These are phyloP conservation scores for Melanostoma mellinum DNA, from an alignment of 2,888 invertebrate genomes.

Conservation along the genomic window DNA sequence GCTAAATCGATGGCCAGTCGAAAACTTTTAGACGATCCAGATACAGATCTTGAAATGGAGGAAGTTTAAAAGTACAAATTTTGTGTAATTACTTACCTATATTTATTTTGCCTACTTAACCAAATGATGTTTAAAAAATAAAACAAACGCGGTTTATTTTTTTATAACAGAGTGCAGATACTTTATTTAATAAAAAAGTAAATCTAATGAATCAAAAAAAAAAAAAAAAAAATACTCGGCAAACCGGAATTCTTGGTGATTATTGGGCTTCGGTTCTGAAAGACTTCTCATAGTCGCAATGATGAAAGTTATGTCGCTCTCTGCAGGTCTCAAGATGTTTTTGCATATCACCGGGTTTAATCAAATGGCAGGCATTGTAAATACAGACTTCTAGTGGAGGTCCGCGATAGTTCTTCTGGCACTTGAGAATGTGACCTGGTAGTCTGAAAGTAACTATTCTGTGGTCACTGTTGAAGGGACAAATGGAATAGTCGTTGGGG, in stretches of 20 bases:
- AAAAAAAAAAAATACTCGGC: too few species aligned
- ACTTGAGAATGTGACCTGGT: constrained; percentile 77
- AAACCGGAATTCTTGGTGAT: neutral
- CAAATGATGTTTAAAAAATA: constrained; percentile 42
- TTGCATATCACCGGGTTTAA: constrained; percentile 75
- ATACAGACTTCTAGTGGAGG: constrained; percentile 78
- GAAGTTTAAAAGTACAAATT: constrained; percentile 75
- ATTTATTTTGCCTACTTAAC: constrained; percentile 49
- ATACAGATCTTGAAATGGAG: constrained; percentile 79
- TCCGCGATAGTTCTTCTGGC: constrained; percentile 75
- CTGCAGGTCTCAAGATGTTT: constrained; percentile 76
- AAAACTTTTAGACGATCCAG: constrained; percentile 76
- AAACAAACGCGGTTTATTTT: constrained; percentile 24
- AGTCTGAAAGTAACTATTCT: constrained; percentile 75
- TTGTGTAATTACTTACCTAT: constrained; percentile 3
- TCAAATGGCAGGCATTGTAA: constrained; percentile 80
- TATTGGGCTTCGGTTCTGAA: constrained; percentile 7
- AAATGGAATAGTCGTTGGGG: constrained; percentile 71
- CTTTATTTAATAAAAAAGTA: too few species aligned
- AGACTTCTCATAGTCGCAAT: constrained; percentile 66
- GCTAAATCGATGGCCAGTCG: constrained; percentile 72
- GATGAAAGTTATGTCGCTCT: constrained; percentile 75
- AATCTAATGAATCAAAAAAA: too few species aligned
- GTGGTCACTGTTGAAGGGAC: constrained; percentile 76
- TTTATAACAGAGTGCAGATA: constrained; percentile 23